Conservation (phyloP, 2,797 vertebrate species). For the Oryzias dopingdopingensis region DNA sequence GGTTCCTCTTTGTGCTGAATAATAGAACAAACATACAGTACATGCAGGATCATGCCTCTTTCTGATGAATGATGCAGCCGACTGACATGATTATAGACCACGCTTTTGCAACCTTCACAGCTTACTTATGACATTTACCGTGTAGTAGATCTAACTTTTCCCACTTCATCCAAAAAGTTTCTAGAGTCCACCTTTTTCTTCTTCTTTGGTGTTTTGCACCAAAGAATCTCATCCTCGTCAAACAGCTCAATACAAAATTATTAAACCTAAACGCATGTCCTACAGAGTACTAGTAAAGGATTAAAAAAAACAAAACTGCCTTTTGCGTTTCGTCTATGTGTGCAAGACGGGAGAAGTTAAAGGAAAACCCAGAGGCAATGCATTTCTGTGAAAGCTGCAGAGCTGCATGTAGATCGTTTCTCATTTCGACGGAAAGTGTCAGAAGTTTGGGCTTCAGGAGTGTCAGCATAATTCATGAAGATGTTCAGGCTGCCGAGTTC, state of each 20-base stretch:
- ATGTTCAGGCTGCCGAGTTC: constrained; percentile 30
- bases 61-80: constrained; percentile 32
- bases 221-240: constrained; percentile 26
- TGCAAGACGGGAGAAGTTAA: constrained; percentile 27
- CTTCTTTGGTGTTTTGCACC: too few species aligned
- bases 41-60: constrained; percentile 13
- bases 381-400: constrained; percentile 41
- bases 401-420: constrained; percentile 17
- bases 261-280: constrained; percentile 53
- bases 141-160: constrained; percentile 2
- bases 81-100: constrained; percentile 36
- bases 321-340: constrained; percentile 19
- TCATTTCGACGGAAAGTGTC: constrained; percentile 40
- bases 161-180: too few species aligned
- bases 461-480: constrained; percentile 54
- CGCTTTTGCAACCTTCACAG: constrained; percentile 31
- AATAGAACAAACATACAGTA: constrained; percentile 4
- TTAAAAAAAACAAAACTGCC: constrained; percentile 16
- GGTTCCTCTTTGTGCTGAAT: constrained; percentile 18
- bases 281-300: constrained; percentile 40
- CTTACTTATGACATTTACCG: constrained; percentile 21
- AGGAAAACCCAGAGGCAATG: constrained; percentile 32
- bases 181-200: too few species aligned
- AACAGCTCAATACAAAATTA: constrained; percentile 51
- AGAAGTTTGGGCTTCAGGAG: constrained; percentile 35